phyloP scores from a whole-genome alignment of 2,113 vertebrate genomes.

The Sylvicapra grimmia region DNA sequence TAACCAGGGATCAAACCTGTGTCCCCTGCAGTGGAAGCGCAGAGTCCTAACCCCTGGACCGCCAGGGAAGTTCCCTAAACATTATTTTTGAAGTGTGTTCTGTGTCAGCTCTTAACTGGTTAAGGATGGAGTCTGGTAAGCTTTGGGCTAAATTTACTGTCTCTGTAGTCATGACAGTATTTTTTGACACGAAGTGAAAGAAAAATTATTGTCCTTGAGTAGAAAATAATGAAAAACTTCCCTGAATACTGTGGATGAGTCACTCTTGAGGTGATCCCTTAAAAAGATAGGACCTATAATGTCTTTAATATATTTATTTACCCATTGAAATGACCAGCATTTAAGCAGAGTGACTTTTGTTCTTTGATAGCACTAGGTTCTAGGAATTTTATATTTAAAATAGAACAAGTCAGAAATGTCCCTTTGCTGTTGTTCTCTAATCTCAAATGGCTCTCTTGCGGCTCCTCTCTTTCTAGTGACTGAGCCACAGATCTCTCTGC shows the following conservation, averaged over 20 bases:
- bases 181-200: background rate
- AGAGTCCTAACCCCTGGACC: background rate
- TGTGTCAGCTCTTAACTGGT: background rate
- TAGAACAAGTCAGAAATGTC: background rate
- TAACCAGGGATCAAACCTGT: background rate
- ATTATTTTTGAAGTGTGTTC: conserved; percentile 2
- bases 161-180: background rate
- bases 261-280: background rate
- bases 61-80: background rate
- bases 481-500: background rate
- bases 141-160: background rate
- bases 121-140: background rate
- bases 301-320: background rate
- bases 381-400: background rate
- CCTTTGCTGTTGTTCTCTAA: background rate
- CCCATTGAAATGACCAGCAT: background rate
- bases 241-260: background rate
- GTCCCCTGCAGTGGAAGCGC: background rate
- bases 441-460: background rate
- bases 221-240: conserved; percentile 33
- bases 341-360: conserved; percentile 17
- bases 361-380: background rate
- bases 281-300: background rate
- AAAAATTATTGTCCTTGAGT: background rate
- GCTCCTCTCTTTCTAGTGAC: background rate